Base-by-base conservation (phyloP, 2,113 vertebrate genomes). In the Zosterops pallidus region DNA sequence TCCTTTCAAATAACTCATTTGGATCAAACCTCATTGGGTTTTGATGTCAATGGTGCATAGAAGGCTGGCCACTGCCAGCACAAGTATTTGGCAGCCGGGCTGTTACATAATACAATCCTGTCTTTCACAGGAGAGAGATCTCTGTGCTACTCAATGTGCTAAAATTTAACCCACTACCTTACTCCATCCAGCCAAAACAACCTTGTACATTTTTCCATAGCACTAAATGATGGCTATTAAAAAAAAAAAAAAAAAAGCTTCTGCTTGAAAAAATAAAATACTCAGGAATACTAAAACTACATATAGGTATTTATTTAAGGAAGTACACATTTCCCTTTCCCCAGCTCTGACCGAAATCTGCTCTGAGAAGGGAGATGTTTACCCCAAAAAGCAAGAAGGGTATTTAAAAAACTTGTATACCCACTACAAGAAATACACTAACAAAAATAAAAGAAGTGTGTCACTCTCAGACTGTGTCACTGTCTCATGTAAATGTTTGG, bases 31-130 rank as follows among this genome's bases (percentile, higher is more conserved):
- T 97, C 86, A 62, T 84, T 92, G 92, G 95, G 90, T 97, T 97
- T 97, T 96, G 95, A 92, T 97, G 97, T 97, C 96, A 97, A 89
- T 96, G 96, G 96, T 97, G 95, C 97, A 97, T 92, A 95, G 96
- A 97, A 95, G 90, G 90, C 85, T 85, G 92, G 91, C 79, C 29
- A n/a, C 85, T 94, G 95, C 97, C 96, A 97, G 93, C 86, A 75
- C 68, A 96, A 96, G 97, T 92, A 96, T 97, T 97, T 97, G 97
- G 97, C 97, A 96, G 76, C 77, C 9, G 2, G 60, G 28, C 90
- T 89, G 94, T 97, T 97, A 96, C 92, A 97, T 97, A 97, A 97
- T 95, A 97, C 97, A 97, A 94, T 90, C 95, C 96, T 91, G 97
- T 70, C 96, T 97, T 96, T 97, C 96, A 97, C 84, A 97, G 95